Evolutionary conservation across 1,140 invertebrate genomes (phyloP), one percentile per base, ranked within the genome.

Genomic region (Drosophila truncata): DNA sequence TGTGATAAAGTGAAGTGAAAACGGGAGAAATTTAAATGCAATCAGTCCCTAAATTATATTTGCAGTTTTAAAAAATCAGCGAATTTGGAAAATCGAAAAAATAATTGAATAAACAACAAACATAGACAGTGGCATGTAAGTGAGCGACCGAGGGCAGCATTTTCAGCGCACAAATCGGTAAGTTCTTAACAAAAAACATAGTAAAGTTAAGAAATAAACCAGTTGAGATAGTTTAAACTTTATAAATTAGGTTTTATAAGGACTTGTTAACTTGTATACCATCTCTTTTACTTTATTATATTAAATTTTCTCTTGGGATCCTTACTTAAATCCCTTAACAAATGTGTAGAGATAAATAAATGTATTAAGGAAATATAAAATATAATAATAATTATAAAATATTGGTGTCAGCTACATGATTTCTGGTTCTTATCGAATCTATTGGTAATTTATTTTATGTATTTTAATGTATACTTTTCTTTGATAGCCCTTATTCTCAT

Each of bases 81-180:
- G 29, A 41, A 35, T 33, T 55, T 16, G 27, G 23, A 55, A 46
- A 47, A 39, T 44, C 37, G 44, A 39, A 52, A 47, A 52, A 62
- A 50, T 41, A 29, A 37, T 41, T 41, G 7, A 58, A 59, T 63
- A 49, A 41, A 61, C 18, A 66, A 78, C n/a, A 35, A 64, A 65
- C 39, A 50, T 57, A 64, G 74, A 65, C 37, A 75, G 84, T 78
- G 85, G 55, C 50, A 84, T 84, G 80, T 74, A 84, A 84, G 77
- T 77, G 44, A 64, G 59, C 59, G 62, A 37, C 50, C 44, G 13
- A 52, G 35, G 69, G 46, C 41, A 65, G 52, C 47, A 67, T 59
- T 49, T 47, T 29, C 11, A 62, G 44, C 61, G 63, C 71, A 80
- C 76, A 69, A 87, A 78, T 72, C 64, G 80, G 83, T 87, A 59